These are phyloP conservation scores for Bucco capensis DNA, from an alignment of 2,113 vertebrate species.

Conservation along the genomic window DNA sequence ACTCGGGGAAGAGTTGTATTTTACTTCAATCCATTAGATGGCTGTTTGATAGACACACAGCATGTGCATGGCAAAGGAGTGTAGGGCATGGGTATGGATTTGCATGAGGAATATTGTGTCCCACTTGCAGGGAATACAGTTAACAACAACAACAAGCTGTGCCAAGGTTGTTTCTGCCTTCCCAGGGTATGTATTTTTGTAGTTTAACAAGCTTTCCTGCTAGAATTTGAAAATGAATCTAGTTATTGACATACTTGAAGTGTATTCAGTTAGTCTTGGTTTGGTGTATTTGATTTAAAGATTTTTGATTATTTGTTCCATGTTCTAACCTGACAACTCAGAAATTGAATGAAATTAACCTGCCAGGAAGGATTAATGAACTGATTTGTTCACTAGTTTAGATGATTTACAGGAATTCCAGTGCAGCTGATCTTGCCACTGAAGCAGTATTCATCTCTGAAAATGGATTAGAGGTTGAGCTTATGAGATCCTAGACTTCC, in stretches of 20 bases:
- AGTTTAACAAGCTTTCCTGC: conserved; percentile 63
- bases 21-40: background rate
- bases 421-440: background rate
- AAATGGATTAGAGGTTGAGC: conserved; percentile 25
- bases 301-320: conserved; percentile 68
- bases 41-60: background rate
- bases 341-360: conserved; percentile 66
- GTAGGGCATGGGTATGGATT: background rate
- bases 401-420: conserved; percentile 48
- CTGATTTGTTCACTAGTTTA: conserved; percentile 55
- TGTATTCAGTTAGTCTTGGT: conserved; percentile 66
- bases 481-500: background rate
- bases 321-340: conserved; percentile 67
- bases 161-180: conserved; percentile 17
- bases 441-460: conserved; percentile 42
- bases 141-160: background rate
- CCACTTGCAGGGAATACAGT: background rate
- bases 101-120: background rate
- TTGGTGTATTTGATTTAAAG: conserved; percentile 70
- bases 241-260: conserved; percentile 55
- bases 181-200: conserved; percentile 30
- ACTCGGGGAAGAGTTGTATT: background rate
- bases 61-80: background rate
- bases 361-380: conserved; percentile 70
- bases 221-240: conserved; percentile 63